Evolutionary conservation across 2,888 invertebrate genomes (phyloP).

Genomic region (Chalcis sispes): DNA sequence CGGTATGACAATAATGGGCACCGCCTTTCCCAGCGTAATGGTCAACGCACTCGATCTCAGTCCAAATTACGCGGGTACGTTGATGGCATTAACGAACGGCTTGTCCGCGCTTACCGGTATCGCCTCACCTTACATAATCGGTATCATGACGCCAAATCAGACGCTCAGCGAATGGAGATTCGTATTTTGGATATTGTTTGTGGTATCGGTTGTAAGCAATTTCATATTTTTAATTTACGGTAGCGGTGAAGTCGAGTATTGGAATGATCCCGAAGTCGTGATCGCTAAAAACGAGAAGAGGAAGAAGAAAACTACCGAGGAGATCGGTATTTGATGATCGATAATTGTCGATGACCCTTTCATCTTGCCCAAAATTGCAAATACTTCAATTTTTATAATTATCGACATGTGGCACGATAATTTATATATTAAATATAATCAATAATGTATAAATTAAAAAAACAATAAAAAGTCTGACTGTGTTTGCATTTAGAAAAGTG

Average conservation of each 20-base stretch:
- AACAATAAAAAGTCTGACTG: too few species aligned
- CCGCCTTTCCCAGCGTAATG: slow-evolving; percentile 76
- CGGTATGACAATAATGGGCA: slow-evolving; percentile 75
- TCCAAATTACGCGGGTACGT: slow-evolving; percentile 77
- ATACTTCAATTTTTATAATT: too few species aligned
- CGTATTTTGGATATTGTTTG: slow-evolving; percentile 89
- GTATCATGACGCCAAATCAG: slow-evolving; percentile 78
- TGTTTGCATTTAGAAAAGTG: too few species aligned
- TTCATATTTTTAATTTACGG: slow-evolving; percentile 83
- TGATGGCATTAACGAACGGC: slow-evolving; percentile 79
- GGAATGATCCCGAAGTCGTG: slow-evolving; percentile 81
- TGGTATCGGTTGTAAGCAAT: slow-evolving; percentile 82
- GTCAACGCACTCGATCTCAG: slow-evolving; percentile 77
- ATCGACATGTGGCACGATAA: too few species aligned
- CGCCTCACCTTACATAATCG: slow-evolving; percentile 83
- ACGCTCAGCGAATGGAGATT: slow-evolving; percentile 82
- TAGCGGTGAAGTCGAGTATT: slow-evolving; percentile 85
- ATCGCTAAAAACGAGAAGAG: slow-evolving; percentile 16
- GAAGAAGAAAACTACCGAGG: slow-evolving; percentile 15
- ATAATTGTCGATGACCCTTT: too few species aligned
- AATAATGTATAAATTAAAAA: too few species aligned
- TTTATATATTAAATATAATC: too few species aligned
- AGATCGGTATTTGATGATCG: slow-evolving; percentile 16
- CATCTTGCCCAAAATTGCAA: too few species aligned
- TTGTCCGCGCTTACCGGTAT: slow-evolving; percentile 85